Percentiles rank a stretch among this genome's conserved stretches.
Conservation (phyloP, 2,113 vertebrate genomes). For the Neotragus moschatus region DNA sequence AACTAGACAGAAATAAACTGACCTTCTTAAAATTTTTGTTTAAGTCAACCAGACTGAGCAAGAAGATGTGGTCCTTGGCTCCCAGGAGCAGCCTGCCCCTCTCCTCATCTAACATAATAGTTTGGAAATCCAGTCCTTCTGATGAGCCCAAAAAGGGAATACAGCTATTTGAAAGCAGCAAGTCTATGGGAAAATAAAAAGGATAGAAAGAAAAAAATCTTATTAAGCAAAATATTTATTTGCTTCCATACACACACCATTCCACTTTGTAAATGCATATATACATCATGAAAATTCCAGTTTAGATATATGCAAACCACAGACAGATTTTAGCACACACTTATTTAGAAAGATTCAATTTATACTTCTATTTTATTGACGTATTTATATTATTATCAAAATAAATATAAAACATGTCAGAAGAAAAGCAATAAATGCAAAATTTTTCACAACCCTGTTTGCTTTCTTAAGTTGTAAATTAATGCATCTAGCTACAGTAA, state of each 20-base stretch:
- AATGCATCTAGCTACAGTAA: background rate
- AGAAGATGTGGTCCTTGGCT: constrained; percentile 92
- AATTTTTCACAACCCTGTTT: background rate
- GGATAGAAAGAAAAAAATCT: constrained; percentile 26
- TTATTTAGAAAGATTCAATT: background rate
- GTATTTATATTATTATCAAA: background rate
- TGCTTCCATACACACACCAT: constrained; percentile 46
- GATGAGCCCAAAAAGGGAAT: constrained; percentile 89
- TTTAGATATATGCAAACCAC: constrained; percentile 35
- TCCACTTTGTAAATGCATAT: constrained; percentile 64
- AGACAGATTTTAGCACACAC: constrained; percentile 18
- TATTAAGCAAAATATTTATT: constrained; percentile 68
- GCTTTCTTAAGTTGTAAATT: background rate
- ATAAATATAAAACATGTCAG: background rate
- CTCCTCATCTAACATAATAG: constrained; percentile 95
- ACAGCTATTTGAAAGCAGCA: constrained; percentile 91
- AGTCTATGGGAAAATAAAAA: constrained; percentile 83
- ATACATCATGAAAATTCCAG: background rate
- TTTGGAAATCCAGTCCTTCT: constrained; percentile 92
- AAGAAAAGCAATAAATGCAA: background rate
- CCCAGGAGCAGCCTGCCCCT: constrained; percentile 90
- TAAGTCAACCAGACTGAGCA: constrained; percentile 90
- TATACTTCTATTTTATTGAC: background rate
- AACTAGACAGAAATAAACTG: constrained; percentile 69
- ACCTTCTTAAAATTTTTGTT: constrained; percentile 92